Evolutionary conservation across 2,888 invertebrate genomes (phyloP), one percentile per base, ranked within the genome.

Genomic region (Lepidochitona cinerea): DNA sequence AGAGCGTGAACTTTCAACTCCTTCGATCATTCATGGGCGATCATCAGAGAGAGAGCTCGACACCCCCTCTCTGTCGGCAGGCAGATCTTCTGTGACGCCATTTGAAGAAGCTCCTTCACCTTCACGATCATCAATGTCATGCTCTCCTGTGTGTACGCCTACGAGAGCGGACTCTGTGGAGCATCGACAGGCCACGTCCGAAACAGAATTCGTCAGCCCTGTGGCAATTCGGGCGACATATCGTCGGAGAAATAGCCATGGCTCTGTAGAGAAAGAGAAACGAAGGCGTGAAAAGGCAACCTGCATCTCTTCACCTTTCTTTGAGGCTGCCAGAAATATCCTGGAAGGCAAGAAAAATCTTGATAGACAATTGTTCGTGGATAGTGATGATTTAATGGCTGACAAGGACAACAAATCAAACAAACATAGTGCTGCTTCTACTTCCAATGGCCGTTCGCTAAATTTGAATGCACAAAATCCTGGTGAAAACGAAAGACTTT

Each of bases 41-140:
- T 29, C 14, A 29, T 1, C 26, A 4, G 59, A 29, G 32, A 23
- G 32, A 14, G 59, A 59, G 12, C 59, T 29, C 29, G 32, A 29
- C 14, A 29, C 59, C 2, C 59, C 59, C 29, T 29, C 59, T 29
- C 14, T 29, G 32, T 29, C 59, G 14, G 29, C 14, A 26, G 59
- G 59, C 23, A 23, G 59, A 32, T 59, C 59, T 4, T 23, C 32
- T 14, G 29, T 32, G 29, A 59, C 59, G 29, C 59, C 59, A 29
- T 23, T 18, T 23, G 59, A 59, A 1, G 32, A 59, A 6, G 70
- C 75, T 6, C 68, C 71, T 14, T 77, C 77, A 12, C 77, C 77
- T 29, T 68, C 73, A 4, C 23, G 32, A 32, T 59, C 59, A 2
- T 29, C 26, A 4, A 1, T 29, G 59, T 59, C 59, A 1, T 59